These are phyloP conservation scores for Himalopsyche kuldschensis DNA, from an alignment of 2,888 invertebrate species.

Conservation along the genomic window DNA sequence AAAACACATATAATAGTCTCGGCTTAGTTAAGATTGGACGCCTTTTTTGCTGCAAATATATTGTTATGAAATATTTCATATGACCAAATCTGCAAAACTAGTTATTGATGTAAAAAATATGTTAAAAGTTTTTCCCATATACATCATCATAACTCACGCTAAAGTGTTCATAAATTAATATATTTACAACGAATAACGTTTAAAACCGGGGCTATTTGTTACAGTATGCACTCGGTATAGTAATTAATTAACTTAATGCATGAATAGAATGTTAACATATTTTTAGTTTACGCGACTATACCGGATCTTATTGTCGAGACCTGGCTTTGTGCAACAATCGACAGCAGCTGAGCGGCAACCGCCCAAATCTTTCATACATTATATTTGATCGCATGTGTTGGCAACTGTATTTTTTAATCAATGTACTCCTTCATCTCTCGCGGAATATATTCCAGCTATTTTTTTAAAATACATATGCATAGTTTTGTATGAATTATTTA, in stretches of 20 bases:
- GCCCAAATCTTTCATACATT: too few relatives aligned
- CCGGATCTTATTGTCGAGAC: not conserved
- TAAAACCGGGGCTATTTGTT: not conserved
- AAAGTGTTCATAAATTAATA: too few relatives aligned
- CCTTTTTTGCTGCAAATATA: too few relatives aligned
- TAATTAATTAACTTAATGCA: not conserved
- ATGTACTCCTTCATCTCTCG: not conserved
- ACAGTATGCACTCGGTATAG: not conserved
- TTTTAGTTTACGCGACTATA: not conserved
- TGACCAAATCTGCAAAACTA: too few relatives aligned
- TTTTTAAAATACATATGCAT: not conserved
- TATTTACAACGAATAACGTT: not conserved
- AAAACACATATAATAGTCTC: too few relatives aligned
- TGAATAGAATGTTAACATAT: not conserved
- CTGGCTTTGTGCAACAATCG: not conserved
- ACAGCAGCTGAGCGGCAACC: not conserved
- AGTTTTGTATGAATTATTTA: not conserved
- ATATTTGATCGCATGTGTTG: not conserved
- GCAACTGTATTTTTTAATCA: not conserved
- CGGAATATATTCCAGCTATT: not conserved
- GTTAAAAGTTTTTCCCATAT: too few relatives aligned
- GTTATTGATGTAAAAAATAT: too few relatives aligned
- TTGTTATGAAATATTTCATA: too few relatives aligned
- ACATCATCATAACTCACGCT: too few relatives aligned
- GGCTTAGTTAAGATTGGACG: too few relatives aligned